Base-by-base conservation (phyloP, 2,113 vertebrate genomes). In the Platycercus adscitus region DNA sequence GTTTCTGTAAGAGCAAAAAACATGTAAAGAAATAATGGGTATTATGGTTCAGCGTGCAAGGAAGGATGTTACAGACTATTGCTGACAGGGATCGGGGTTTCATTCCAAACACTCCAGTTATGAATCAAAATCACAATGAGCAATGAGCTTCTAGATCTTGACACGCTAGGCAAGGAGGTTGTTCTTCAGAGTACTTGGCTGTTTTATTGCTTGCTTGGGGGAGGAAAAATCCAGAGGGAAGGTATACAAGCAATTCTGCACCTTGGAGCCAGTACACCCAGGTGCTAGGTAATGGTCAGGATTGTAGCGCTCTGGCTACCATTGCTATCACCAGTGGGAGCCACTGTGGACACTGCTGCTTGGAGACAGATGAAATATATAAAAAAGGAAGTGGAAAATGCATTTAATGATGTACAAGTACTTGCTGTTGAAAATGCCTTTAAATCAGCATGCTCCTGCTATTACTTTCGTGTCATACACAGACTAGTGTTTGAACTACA, bases 141-240 rank as follows among this genome's bases (percentile, higher is more conserved):
- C 93, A 96, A 97, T 97, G 92, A 95, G 92, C 97, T 96, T 97
- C 96, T 96, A 95, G 94, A 96, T 96, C 86, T 91, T 93, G 80
- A 97, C 87, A 92, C 41, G 19, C 84, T 43, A 89, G 90, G 92
- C 81, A 92, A 91, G 80, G 76, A 95, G 93, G 88, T 82, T 96
- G 93, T 91, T 97, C 96, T 88, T 96, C 89, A 70, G 94, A 95
- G 76, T 93, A 93, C 53, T 93, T 94, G 94, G 92, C 71, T 95
- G 63, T 80, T 97, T 98, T 97, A 97, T 97, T 98, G 97, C 95
- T 97, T 97, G 96, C 95, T 97, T 73, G 39, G 47, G 91, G 94
- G 83, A 95, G 78, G 58, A 63, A 91, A 97, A 95, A 79, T 91
- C 97, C 92, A 91, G 70, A 46, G 93, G 93, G 89, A 97, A 97